Evolutionary conservation across 1,140 invertebrate genomes (phyloP).

Genomic region (Dendroctonus ponderosae): DNA sequence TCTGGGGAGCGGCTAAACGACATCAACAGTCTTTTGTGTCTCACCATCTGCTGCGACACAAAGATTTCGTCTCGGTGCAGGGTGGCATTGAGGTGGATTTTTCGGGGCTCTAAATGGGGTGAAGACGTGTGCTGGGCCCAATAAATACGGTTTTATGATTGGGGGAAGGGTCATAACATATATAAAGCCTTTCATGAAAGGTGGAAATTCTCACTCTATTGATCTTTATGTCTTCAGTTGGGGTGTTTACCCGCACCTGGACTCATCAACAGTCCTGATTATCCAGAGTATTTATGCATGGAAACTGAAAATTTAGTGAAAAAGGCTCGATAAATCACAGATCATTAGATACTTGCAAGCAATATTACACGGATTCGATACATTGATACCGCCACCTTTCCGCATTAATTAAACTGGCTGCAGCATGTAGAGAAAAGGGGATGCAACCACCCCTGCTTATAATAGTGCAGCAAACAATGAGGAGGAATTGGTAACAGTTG

Average conservation of each 20-base stretch:
- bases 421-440: not conserved
- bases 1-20: constrained; percentile 8
- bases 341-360: not conserved
- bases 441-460: constrained; percentile 12
- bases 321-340: not conserved
- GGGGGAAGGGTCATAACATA: constrained; percentile 2
- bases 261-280: not conserved
- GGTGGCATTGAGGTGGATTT: constrained; percentile 1
- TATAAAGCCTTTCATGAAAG: not conserved
- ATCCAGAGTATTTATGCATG: not conserved
- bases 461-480: constrained; percentile 26
- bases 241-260: not conserved
- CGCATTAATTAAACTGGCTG: not conserved
- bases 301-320: not conserved
- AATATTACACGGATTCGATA: not conserved
- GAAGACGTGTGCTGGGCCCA: not conserved
- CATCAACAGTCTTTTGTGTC: constrained; percentile 19
- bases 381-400: not conserved
- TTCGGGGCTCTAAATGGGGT: not conserved
- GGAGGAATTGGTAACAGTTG: constrained; percentile 33
- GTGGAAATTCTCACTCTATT: not conserved
- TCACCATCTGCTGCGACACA: constrained; percentile 15
- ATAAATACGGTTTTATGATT: constrained; percentile 1
- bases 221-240: not conserved
- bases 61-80: constrained; percentile 5